Conservation (phyloP, 2,797 vertebrate species). For the Cossypha dichroa region DNA sequence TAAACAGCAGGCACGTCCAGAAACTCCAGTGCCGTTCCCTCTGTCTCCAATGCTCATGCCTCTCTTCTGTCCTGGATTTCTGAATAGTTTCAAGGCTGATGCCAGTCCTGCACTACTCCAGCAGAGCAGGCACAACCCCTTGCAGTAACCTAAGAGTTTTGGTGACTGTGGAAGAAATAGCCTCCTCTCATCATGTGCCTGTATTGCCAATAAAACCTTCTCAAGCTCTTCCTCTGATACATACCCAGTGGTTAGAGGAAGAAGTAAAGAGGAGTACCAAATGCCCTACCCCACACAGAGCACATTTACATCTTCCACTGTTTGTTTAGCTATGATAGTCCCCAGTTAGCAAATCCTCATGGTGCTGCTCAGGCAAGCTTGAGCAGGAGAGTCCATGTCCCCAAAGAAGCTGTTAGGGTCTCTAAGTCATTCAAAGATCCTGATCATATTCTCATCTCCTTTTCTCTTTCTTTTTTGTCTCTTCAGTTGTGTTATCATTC, state of each 20-base stretch:
- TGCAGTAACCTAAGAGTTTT: not conserved
- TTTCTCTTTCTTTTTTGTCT: not conserved
- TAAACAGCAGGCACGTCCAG: not conserved
- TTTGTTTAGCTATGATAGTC: not conserved
- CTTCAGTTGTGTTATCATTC: not conserved
- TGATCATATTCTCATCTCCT: not conserved
- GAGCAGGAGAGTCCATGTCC: not conserved
- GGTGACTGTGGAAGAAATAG: not conserved
- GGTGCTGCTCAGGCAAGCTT: not conserved
- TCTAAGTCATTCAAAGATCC: not conserved
- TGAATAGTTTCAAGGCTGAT: not conserved
- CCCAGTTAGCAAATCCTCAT: not conserved
- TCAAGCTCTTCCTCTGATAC: not conserved
- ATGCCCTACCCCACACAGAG: not conserved
- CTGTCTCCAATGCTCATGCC: not conserved
- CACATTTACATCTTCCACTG: not conserved
- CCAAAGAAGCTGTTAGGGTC: not conserved
- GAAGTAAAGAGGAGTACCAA: not conserved
- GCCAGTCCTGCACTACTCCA: not conserved
- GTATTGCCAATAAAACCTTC: not conserved
- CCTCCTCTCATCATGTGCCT: not conserved
- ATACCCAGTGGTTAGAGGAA: not conserved
- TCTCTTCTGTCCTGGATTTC: constrained; percentile 5
- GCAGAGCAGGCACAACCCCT: not conserved
- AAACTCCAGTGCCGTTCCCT: not conserved